Evolutionary conservation across 2,797 vertebrate genomes (phyloP).

Genomic region (Leuciscus waleckii): DNA sequence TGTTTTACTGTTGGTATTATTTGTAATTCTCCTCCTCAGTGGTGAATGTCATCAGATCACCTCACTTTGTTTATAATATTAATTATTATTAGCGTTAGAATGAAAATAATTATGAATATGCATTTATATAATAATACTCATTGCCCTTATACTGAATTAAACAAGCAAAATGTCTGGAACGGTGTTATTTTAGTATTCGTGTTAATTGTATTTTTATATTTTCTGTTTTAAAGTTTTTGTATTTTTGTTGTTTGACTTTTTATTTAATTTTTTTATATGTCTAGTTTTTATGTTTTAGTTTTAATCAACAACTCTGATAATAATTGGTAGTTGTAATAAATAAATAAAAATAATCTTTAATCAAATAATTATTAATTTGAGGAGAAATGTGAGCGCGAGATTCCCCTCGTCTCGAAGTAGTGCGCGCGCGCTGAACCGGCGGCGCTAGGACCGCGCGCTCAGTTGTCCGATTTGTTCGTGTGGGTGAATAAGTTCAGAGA

Average conservation of each 20-base stretch:
- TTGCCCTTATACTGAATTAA: not conserved
- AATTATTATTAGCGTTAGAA: not conserved
- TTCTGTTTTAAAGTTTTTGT: not conserved
- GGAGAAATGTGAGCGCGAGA: not conserved
- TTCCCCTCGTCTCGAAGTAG: not conserved
- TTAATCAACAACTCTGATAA: not conserved
- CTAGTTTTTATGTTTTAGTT: not conserved
- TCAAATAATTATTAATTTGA: too few species aligned
- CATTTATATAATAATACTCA: not conserved
- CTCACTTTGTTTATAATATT: not conserved
- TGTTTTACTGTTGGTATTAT: not conserved
- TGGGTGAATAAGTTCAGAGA: conserved; percentile 42
- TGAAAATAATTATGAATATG: not conserved
- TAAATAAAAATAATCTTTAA: too few species aligned
- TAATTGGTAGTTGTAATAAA: not conserved
- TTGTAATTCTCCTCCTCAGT: not conserved
- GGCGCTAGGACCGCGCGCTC: conserved; percentile 45
- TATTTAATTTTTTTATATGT: too few species aligned
- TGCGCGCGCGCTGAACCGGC: not conserved
- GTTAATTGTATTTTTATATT: too few species aligned
- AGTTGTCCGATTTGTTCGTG: not conserved
- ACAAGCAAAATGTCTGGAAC: not conserved
- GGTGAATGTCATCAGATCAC: not conserved
- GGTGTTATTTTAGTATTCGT: not conserved
- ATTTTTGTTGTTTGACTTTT: too few species aligned